phyloP scores from a whole-genome alignment of 1,140 invertebrate genomes.

The Marisa cornuarietis region DNA sequence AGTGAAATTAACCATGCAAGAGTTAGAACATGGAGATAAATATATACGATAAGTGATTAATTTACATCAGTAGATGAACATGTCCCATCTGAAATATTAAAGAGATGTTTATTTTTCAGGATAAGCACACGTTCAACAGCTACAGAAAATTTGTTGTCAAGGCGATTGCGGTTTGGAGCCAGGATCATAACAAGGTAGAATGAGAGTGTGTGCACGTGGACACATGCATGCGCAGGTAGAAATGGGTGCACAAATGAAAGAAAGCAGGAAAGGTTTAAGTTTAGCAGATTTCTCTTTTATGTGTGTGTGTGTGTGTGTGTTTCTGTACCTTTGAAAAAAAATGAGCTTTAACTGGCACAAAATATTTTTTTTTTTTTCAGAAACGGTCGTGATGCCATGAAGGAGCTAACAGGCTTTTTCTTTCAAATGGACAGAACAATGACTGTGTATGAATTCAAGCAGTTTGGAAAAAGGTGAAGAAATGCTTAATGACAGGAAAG shows the following conservation, averaged over 20 bases:
- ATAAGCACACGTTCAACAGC: slow-evolving; percentile 53
- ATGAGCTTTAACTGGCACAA: no score
- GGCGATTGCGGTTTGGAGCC: slow-evolving; percentile 60
- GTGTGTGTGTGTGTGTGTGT: not conserved
- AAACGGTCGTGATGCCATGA: slow-evolving; percentile 62
- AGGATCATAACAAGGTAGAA: slow-evolving; percentile 57
- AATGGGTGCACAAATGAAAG: no score
- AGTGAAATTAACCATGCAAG: no score
- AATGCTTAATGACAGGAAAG: not conserved
- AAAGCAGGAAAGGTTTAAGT: not conserved
- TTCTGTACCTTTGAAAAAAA: not conserved
- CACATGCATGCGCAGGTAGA: no score
- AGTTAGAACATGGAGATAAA: no score
- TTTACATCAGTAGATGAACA: not conserved
- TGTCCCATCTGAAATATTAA: not conserved
- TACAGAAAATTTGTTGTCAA: slow-evolving; percentile 61
- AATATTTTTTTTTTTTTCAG: slow-evolving; percentile 34
- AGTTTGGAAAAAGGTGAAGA: slow-evolving; percentile 63
- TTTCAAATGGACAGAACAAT: slow-evolving; percentile 60
- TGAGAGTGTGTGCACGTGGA: no score
- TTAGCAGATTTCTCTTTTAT: no score
- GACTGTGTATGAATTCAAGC: slow-evolving; percentile 63
- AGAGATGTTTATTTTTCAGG: slow-evolving; percentile 40
- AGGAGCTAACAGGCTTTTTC: slow-evolving; percentile 63
- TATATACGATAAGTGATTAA: no score